Base-by-base conservation (phyloP, 2,113 vertebrate genomes). In the Myiozetetes cayanensis region DNA sequence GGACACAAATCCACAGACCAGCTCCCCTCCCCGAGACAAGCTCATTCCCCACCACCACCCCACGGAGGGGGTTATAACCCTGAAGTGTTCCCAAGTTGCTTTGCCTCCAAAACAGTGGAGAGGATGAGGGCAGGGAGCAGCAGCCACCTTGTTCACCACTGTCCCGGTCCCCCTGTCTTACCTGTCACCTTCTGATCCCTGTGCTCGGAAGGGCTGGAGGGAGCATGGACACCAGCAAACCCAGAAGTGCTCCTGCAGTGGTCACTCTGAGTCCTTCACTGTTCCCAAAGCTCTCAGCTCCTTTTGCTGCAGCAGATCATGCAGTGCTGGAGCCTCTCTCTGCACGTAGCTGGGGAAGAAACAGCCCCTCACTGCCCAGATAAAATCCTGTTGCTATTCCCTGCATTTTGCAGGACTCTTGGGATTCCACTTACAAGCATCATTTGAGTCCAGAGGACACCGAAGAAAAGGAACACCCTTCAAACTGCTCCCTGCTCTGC, bases 111-210 rank as follows among this genome's bases (percentile, higher is more conserved):
- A 86, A 12, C 18, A 0, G 5, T 19, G 4, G 14, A 23, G 30
- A 41, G 10, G 6, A 20, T 0, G 8, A 63, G 13, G 31, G 20
- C 7, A 7, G 15, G 6, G 11, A 1, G 22, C 31, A 30, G 23
- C 24, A 46, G 19, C 63, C 62, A 8, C 68, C 33, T 7, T 8
- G 1, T 6, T 28, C 43, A 20, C 24, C 12, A 3, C 7, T 37
- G 0, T 2, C 0, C 14, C 8, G n/a, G 4, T 27, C 23, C 9
- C 27, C 41, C 3, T 7, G 2, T 39, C 52, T 28, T 37, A 44
- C 52, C 67, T 76, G 63, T 12, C 47, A 39, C 73, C 39, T 2
- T 11, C 5, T 24, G 49, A 10, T 28, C 37, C 19, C 28, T 0
- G 2, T 33, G 41, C 55, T 80, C 0, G 0, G 58, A 28, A 1